Base-by-base conservation (phyloP, 2,888 invertebrate genomes). In the Patella caerulea region DNA sequence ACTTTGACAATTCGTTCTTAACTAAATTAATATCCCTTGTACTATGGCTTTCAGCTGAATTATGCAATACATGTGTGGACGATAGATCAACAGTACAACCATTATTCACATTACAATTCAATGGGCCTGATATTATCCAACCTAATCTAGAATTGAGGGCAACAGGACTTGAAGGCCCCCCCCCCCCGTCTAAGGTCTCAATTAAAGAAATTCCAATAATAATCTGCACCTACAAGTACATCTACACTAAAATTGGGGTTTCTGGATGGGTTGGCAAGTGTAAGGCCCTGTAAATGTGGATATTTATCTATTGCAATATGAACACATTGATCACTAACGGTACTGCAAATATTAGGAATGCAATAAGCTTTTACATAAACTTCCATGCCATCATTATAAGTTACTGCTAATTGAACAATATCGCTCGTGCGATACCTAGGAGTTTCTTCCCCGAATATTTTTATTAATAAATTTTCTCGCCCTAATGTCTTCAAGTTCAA, bases 191-290 rank as follows among this genome's bases (percentile, higher is more conserved):
- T 59, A 59, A 59, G 5, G 19, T 5, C 11, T n/a, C 59, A n/a
- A 59, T 59, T 59, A 14, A 59, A 59, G 59, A 59, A 59, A 59
- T 59, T 59, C 59, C 59, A 59, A 59, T 59, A 59, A 59, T 59
- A 59, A 19, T 59, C 59, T 59, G 59, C 59, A 59, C 59, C 59
- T 59, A 59, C n/a, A 14, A 59, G 59, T 17, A 59, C 14, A 59
- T 59, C 59, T n/a, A 11, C 59, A 59, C 14, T 5, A 15, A 14
- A 59, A 59, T 59, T 19, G 4, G 17, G 17, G 14, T 5, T 15
- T 17, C 19, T 15, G 5, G 59, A 59, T n/a, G 59, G 59, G 14
- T 59, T 59, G 12, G 59, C 59, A 7, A 59, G 19, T 19, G 17
- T 17, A 2, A 59, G 17, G 14, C 19, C 19, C 15, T 59, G 59